Percentiles rank a stretch among this genome's conserved stretches.
Conservation (phyloP, 1,140 invertebrate genomes). For the Hetaerina americana region DNA sequence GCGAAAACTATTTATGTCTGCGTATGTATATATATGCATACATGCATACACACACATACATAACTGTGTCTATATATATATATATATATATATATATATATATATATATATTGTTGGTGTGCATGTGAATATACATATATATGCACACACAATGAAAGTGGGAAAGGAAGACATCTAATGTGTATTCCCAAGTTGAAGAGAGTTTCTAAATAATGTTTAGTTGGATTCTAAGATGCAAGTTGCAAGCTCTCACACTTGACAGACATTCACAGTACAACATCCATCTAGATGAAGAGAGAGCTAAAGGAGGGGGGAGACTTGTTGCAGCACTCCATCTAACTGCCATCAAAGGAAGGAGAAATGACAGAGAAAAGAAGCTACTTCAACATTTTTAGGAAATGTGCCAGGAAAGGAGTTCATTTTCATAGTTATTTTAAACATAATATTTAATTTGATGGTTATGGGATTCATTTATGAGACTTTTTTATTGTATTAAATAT, state of each 20-base stretch:
- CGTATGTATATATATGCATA: background rate
- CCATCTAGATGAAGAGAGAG: constrained; percentile 15
- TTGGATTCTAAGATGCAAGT: constrained; percentile 13
- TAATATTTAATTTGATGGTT: background rate
- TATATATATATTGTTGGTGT: constrained; percentile 3
- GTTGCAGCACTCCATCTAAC: constrained; percentile 13
- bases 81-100: background rate
- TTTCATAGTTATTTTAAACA: background rate
- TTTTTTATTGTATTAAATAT: background rate
- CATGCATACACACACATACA: constrained; percentile 13
- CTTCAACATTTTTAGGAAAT: constrained; percentile 4
- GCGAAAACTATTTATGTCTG: constrained; percentile 7
- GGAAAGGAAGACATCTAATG: background rate
- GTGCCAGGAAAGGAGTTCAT: background rate
- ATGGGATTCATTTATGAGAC: background rate
- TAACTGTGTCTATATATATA: background rate
- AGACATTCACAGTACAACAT: constrained; percentile 17
- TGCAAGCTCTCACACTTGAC: constrained; percentile 16
- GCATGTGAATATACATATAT: constrained; percentile 1
- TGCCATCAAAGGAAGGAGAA: constrained; percentile 3
- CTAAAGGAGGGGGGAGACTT: constrained; percentile 7
- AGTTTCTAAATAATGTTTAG: background rate
- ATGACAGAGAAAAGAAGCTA: constrained; percentile 5
- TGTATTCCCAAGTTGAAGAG: background rate
- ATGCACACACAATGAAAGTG: background rate